phyloP scores from a whole-genome alignment of 92 coral and sea anemone genomes.

The Pocillopora meandrina region DNA sequence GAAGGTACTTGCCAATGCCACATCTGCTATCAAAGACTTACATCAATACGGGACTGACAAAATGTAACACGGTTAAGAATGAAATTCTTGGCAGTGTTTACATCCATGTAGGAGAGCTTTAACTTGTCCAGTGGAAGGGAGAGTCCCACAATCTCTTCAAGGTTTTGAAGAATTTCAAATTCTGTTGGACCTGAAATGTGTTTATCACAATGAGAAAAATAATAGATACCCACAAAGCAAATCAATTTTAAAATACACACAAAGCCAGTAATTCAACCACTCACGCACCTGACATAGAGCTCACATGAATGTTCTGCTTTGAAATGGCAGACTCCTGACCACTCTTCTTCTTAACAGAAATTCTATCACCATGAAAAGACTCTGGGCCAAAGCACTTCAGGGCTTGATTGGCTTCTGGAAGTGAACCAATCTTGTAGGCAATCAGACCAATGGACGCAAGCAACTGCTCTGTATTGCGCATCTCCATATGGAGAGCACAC shows the following conservation, averaged over 20 bases:
- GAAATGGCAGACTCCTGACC: no score
- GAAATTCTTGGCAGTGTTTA: slow-evolving; percentile 39
- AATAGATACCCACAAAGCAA: no score
- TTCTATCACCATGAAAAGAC: no score
- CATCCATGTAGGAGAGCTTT: slow-evolving; percentile 15
- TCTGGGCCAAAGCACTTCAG: no score
- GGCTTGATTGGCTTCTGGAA: no score
- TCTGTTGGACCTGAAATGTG: slow-evolving; percentile 15
- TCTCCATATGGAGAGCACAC: slow-evolving; percentile 46
- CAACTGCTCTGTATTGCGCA: slow-evolving; percentile 46
- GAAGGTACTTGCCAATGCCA: background rate
- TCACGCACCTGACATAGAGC: no score
- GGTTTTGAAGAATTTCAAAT: background rate
- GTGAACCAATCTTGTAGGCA: slow-evolving; percentile 2
- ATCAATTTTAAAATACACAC: no score
- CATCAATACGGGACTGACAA: no score
- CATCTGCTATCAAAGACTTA: background rate
- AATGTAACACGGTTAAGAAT: background rate
- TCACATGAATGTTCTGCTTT: no score
- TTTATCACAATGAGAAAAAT: slow-evolving; percentile 41
- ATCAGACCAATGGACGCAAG: slow-evolving; percentile 43
- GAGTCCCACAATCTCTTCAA: background rate
- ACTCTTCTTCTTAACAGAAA: no score
- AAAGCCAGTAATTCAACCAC: no score
- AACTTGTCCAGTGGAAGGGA: slow-evolving; percentile 16